Conservation (phyloP, 2,888 invertebrate genomes). For the Ichneumon xanthorius region DNA sequence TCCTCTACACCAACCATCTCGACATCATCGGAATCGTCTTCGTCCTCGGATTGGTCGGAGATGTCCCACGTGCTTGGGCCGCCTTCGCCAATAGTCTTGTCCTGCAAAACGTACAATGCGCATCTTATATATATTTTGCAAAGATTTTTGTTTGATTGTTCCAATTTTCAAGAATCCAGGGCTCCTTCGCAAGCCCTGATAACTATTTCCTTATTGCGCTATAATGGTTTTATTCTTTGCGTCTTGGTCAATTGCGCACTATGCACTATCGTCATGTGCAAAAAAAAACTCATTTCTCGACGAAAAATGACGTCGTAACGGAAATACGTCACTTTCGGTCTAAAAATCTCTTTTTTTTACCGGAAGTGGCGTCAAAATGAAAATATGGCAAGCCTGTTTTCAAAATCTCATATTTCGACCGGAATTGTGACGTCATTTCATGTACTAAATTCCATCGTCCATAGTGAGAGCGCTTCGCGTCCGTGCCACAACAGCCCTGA, state of each 20-base stretch:
- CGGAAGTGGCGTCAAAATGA: too few relatives aligned
- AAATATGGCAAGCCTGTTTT: too few relatives aligned
- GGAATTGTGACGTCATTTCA: too few relatives aligned
- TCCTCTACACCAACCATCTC: conserved; percentile 79
- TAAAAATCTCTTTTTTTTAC: too few relatives aligned
- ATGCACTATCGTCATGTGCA: not conserved
- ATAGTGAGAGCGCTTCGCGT: too few relatives aligned
- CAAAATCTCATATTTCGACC: too few relatives aligned
- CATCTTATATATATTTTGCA: not conserved
- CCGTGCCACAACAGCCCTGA: too few relatives aligned
- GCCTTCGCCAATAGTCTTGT: conserved; percentile 79
- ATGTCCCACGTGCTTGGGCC: conserved; percentile 79
- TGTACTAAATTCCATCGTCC: too few relatives aligned
- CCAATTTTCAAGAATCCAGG: not conserved
- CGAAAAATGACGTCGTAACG: too few relatives aligned
- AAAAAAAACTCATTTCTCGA: not conserved
- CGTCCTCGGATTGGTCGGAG: conserved; percentile 77
- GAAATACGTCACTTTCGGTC: too few relatives aligned
- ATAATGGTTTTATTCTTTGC: not conserved
- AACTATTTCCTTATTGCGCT: not conserved
- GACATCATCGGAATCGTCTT: conserved; percentile 78
- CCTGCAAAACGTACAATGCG: conserved; percentile 71
- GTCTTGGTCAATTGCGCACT: not conserved
- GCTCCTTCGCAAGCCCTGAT: not conserved
- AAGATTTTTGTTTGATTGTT: not conserved